Evolutionary conservation across 2,888 invertebrate genomes (phyloP), one percentile per base, ranked within the genome.

Genomic region (Agrilus cyanescens): DNA sequence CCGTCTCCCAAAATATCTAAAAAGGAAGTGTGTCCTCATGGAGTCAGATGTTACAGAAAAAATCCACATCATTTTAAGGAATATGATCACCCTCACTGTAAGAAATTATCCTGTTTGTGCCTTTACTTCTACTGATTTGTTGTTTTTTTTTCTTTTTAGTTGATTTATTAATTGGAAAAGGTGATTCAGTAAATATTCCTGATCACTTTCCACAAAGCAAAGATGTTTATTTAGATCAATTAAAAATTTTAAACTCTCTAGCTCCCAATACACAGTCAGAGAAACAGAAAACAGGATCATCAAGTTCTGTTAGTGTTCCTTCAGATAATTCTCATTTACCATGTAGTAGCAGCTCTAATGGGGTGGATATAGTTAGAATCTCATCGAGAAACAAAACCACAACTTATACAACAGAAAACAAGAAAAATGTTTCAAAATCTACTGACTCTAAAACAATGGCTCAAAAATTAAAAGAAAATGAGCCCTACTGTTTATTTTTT

Each of bases 21-120:
- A 30, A 73, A 69, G 53, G 74, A 71, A 49, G 65, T 69, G 45
- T 93, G 91, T 61, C 79, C 76, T 12, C 89, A 84, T 62, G 83
- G 80, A 6, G 76, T 77, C 20, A 76, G 75, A 51, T 93, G 93
- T 58, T 91, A 84, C 57, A 73, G 93, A 40, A 76, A 79, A 55
- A 91, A 90, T 69, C 86, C 87, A 1, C 76, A 80, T 44, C 94
- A 94, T 65, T 84, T 90, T 47, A 73, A 73, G 46, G 85, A 90
- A 63, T 89, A 75, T 63, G 73, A 75, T 30, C 93, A 93, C 71
- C 75, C 79, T 7, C 85, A 87, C 59, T 74, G 88, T 88, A 72
- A 76, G 76, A 69, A 43, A 37, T 4, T 39, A 20, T 15, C 12
- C 10, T 25, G 2, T 4, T 4, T 25, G 10, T 25, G 4, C 10